Base-by-base conservation (phyloP, 2,888 invertebrate species). In the Athalia rosae region DNA sequence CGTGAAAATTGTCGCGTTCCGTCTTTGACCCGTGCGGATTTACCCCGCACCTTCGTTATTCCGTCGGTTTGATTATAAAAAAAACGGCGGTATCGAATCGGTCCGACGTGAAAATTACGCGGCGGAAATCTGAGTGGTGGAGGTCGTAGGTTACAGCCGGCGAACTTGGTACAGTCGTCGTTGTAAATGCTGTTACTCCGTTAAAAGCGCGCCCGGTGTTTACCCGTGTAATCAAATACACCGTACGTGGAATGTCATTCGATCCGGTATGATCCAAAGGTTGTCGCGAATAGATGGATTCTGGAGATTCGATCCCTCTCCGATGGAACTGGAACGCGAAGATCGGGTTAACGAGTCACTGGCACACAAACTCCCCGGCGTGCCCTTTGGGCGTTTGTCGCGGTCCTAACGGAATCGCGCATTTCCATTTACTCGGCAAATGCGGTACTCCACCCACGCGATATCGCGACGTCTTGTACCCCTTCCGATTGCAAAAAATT, bases 301-400 rank as follows among this genome's bases (percentile, higher is more conserved):
- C 66, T 11, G 15, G 56, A 58, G 69, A 56, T 69, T 56, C 41
- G 56, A 53, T 69, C 56, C 56, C 28, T 43, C 28, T 43, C 8
- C 43, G n/a, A 56, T 69, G 69, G 13, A 56, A 69, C 69, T 56
- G 69, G 73, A 73, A 73, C 73, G 41, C 61, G 47, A 61, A 48
- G 8, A 59, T 73, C 61, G 61, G 69, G 69, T 69, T 69, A 69
- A 56, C 69, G 56, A 69, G 69, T 69, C 69, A 69, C 69, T 69
- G 61, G 59, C 59, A 61, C 71, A 58, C 43, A 13, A 58, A 47
- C 61, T 73, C 59, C 61, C 73, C 11, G 28, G 66, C 58, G 45
- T 5, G 59, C 61, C 61, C 61, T 69, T 43, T 73, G 15, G 59
- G 69, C 50, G 73, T 73, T 73, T 61, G 61, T 61, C 71, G 61